Conservation (phyloP, 2,888 invertebrate species). For the Metellina segmentata region DNA sequence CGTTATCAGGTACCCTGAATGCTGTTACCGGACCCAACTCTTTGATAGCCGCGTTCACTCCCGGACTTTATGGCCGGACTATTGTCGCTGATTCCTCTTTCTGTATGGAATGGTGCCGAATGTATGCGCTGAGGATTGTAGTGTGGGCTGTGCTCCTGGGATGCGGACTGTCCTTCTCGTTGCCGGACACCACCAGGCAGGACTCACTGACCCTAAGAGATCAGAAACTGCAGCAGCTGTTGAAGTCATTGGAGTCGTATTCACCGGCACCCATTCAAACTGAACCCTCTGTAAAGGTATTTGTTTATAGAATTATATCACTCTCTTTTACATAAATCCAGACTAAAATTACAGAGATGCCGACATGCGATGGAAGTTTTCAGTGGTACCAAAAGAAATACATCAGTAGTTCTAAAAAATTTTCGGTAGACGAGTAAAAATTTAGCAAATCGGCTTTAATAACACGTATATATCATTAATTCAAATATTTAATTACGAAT, state of each 20-base stretch:
- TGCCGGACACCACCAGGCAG: conserved; percentile 33
- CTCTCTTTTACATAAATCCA: too few relatives aligned
- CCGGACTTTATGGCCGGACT: conserved; percentile 71
- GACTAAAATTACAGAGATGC: too few relatives aligned
- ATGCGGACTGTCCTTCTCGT: conserved; percentile 37
- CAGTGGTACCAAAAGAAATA: too few relatives aligned
- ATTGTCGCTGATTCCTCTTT: conserved; percentile 18
- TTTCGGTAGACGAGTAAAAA: too few relatives aligned
- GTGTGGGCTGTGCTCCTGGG: conserved; percentile 63
- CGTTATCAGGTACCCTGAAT: not conserved
- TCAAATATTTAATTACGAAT: too few relatives aligned
- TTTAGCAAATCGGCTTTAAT: too few relatives aligned
- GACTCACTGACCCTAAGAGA: conserved; percentile 32
- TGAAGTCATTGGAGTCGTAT: conserved; percentile 40
- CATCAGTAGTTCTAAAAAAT: too few relatives aligned
- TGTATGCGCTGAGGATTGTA: conserved; percentile 53
- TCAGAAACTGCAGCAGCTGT: conserved; percentile 40
- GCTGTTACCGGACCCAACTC: conserved; percentile 9
- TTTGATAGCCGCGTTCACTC: conserved; percentile 3
- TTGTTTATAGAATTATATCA: too few relatives aligned
- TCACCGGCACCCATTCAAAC: conserved; percentile 4
- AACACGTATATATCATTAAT: too few relatives aligned
- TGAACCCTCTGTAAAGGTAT: conserved; percentile 11
- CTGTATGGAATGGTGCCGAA: conserved; percentile 75
- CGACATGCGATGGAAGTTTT: too few relatives aligned